These are phyloP conservation scores for Trichoplax adhaerens DNA, from an alignment of 37 sponge, comb jelly and placozoan species.

Conservation along the genomic window DNA sequence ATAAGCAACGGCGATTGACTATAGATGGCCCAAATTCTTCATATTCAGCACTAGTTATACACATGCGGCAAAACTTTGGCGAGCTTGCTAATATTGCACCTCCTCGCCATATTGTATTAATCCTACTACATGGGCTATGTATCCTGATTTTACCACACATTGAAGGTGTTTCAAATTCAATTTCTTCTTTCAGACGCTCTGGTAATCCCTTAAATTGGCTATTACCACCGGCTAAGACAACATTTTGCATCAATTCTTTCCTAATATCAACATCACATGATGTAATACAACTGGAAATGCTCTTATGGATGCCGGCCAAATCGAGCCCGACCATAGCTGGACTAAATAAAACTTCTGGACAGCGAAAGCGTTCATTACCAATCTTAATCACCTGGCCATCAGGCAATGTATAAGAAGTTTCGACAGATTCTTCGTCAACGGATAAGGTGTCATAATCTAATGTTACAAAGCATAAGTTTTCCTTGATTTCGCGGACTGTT, in stretches of 20 bases:
- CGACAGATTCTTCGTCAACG: too few relatives aligned
- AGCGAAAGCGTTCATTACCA: constrained; percentile 13
- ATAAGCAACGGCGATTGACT: too few relatives aligned
- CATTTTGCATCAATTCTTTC: constrained; percentile 7
- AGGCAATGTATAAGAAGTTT: not conserved
- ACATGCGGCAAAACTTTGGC: too few relatives aligned
- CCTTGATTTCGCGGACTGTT: constrained; percentile 8
- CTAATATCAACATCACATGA: constrained; percentile 4
- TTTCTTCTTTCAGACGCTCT: too few relatives aligned
- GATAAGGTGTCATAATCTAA: constrained; percentile 3
- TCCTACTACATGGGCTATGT: too few relatives aligned
- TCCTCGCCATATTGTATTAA: too few relatives aligned
- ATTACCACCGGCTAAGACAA: constrained; percentile 14
- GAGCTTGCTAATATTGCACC: too few relatives aligned
- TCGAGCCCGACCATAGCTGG: constrained; percentile 3
- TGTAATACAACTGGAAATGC: not conserved
- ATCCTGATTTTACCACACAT: too few relatives aligned
- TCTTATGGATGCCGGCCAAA: constrained; percentile 1
- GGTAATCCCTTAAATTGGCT: not conserved
- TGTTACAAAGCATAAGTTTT: constrained; percentile 9
- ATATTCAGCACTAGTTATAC: too few relatives aligned
- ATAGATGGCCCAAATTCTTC: too few relatives aligned
- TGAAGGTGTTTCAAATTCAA: too few relatives aligned
- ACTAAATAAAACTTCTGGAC: constrained; percentile 12
- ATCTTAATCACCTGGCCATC: not conserved